Evolutionary conservation across 2,888 invertebrate genomes (phyloP), one percentile per base, ranked within the genome.

Genomic region (Hypsopygia costalis): DNA sequence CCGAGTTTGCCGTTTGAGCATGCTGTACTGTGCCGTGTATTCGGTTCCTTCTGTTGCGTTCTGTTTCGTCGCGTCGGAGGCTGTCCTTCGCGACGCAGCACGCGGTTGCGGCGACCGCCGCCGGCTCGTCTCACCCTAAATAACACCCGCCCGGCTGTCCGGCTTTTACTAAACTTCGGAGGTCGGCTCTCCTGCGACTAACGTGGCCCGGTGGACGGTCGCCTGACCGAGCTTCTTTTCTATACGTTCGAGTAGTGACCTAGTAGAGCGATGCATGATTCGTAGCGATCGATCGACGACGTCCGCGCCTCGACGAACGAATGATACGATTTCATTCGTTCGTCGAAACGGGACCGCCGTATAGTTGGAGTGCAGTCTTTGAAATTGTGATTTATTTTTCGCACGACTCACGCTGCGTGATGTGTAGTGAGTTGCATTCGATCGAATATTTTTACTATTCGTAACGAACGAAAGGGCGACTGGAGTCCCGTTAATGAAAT

Each of bases 1-100:
- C 62, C 46, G 51, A 60, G 57, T 70, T 58, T 67, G 59, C 68
- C 61, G 55, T 57, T 55, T 59, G 56, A 69, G 81, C 81, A 81
- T 81, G 39, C 11, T 11, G 81, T 59, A 52, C 62, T 74, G 66
- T 69, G 62, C 69, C 53, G 57, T 61, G 48, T 68, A 55, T 52
- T 60, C 47, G 47, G 43, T 49, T 49, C 39, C 55, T 71, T 74
- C 60, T 54, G 61, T 72, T 69, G 66, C 65, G 58, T 59, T 61
- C 41, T 44, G 46, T 16, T 55, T 59, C 40, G 45, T 52, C 51
- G 58, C 50, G 42, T 20, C 20, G 10, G 11, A 21, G 12, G 25
- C 35, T 12, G 30, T 22, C 29, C 9, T 3, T 9, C 29, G 36
- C 21, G 21, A 30, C 36, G 12, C 21, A 9, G 34, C 25, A 12